Evolutionary conservation across 2,888 invertebrate genomes (phyloP), one percentile per base, ranked within the genome.

Genomic region (Eilema caniola): DNA sequence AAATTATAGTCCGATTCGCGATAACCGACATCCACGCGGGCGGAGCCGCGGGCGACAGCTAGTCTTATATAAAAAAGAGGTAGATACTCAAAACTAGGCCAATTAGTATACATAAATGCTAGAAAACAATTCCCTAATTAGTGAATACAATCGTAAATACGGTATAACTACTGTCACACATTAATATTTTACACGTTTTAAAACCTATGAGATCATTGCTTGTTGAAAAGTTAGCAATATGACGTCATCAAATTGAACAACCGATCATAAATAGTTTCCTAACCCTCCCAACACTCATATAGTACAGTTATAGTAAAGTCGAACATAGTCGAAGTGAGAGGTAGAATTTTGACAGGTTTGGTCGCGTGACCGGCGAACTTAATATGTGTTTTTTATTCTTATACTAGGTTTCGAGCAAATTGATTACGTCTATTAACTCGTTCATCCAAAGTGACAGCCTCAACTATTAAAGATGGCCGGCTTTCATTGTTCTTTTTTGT

Each of bases 341-440:
- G 83, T 85, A 83, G 71, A 83, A 81, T 89, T 90, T 88, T 88
- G 92, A 92, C 90, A 89, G 92, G 83, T 85, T 83, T 79, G 78
- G 74, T 92, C 86, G 91, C 92, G 92, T 92, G 92, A 89, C 90
- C 85, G 84, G 83, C 84, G 84, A 82, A 82, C 80, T 83, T 89
- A 89, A 88, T 89, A 86, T 81, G 82, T 85, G 86, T 89, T 89
- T 86, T 90, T 87, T 85, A 81, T 74, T 76, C 84, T 82, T 82
- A 86, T 86, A 85, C 82, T 84, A 80, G 86, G 84, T 88, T 89
- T 89, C 83, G 80, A 85, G 84, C 87, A 90, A 92, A 92, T 92
- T 93, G 90, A 91, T 91, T 90, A 88, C 78, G 85, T 88, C 89
- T 89, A 91, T 92, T 91, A 91, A 88, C 88, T 89, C 88, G 89